Evolutionary conservation across 2,113 vertebrate genomes (phyloP), one percentile per base, ranked within the genome.

Genomic region (Rutilus rutilus): DNA sequence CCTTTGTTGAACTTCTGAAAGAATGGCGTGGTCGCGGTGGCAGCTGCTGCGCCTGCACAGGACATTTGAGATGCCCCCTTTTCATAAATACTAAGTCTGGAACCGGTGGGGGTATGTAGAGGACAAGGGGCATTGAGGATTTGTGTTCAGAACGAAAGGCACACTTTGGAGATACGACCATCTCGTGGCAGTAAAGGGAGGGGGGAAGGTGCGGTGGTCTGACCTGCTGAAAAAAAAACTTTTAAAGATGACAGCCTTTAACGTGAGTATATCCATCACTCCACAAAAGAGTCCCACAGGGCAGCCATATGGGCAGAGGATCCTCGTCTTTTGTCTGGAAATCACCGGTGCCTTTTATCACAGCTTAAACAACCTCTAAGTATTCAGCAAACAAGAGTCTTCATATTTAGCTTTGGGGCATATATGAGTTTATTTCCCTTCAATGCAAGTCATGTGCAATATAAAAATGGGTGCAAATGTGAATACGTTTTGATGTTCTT

Each of bases 51-150:
- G 92, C 91, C 91, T 90, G 91, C 91, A 92, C 78, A 42, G 89
- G 93, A 94, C 91, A 94, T 93, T 91, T 91, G 93, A 95, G 92
- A 93, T 78, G 81, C 77, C 71, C 85, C 91, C 91, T 86, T 92
- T 94, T 93, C 92, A 94, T 88, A 87, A 89, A 87, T 83, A 93
- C 92, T 94, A 93, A 93, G 92, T 94, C 92, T 94, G 91, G 91
- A 85, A 65, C 88, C 79, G 82, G 78, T 73, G 81, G 86, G 82
- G 65, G 69, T 78, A 47, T 82, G 74, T 80, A 50, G 45, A 59
- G 79, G 85, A 86, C 88, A 78, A 67, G 39, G 83, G 85, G 82
- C 39, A 81, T 30, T 42, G 77, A 82, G 85, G 17, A 84, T 82
- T 42, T 90, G 91, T 90, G 88, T 90, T 91, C 90, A 92, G 90